A percentile compares a stretch with the other conserved stretches of the same genome.
These are phyloP conservation scores for Neodiprion fabricii DNA, from an alignment of 1,140 invertebrate genomes.

Conservation along the genomic window DNA sequence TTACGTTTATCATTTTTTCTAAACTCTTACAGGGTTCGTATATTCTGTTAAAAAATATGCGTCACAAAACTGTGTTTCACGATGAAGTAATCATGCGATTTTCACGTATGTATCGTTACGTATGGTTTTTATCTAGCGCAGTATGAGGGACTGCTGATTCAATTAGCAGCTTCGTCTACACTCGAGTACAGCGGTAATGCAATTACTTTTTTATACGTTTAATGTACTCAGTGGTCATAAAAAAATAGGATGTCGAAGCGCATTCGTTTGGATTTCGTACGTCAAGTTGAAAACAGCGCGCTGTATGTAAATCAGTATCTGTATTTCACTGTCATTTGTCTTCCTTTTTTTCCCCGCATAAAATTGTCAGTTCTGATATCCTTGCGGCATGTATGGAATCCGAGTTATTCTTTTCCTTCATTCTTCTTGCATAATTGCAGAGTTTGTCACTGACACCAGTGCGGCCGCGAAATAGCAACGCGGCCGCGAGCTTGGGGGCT, in stretches of 20 bases:
- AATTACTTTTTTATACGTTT: not conserved
- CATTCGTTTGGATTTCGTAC: not conserved
- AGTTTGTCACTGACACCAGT: constrained; percentile 61
- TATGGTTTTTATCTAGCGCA: too few species aligned
- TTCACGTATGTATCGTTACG: too few species aligned
- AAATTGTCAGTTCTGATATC: not conserved
- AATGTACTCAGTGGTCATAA: not conserved
- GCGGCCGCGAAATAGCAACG: constrained; percentile 42
- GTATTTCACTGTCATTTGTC: constrained; percentile 12
- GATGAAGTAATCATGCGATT: too few species aligned
- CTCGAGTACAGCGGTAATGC: not conserved
- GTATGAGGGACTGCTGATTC: not conserved
- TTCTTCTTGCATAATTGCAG: constrained; percentile 36
- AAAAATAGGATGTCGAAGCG: not conserved
- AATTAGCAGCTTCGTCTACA: not conserved
- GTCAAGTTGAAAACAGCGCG: not conserved
- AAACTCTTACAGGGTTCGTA: too few species aligned
- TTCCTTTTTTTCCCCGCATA: constrained; percentile 1
- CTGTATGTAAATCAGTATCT: not conserved
- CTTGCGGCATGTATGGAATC: too few species aligned
- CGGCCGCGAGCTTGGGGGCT: constrained; percentile 37
- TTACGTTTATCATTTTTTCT: too few species aligned
- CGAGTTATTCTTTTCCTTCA: not conserved
- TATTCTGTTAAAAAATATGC: too few species aligned
- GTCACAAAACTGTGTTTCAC: too few species aligned